Conservation (phyloP, 2,113 vertebrate species). For the Paraplagusia blochii region DNA sequence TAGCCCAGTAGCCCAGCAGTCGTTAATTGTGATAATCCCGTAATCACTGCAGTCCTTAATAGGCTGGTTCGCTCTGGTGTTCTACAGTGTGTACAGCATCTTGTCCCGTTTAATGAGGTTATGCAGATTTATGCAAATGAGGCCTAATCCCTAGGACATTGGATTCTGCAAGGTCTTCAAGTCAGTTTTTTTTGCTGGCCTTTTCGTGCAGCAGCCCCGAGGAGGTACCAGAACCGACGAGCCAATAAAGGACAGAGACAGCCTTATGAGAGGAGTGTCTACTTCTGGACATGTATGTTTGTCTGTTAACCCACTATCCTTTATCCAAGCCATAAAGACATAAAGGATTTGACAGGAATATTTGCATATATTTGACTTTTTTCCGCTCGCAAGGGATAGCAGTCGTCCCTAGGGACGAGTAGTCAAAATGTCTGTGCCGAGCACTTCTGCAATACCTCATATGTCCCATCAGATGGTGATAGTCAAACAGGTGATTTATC, state of each 20-base stretch:
- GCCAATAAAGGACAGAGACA: constrained; percentile 23
- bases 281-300: no score
- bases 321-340: no score
- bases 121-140: constrained; percentile 70
- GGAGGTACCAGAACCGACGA: constrained; percentile 15
- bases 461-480: no score
- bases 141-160: constrained; percentile 44
- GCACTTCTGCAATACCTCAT: no score
- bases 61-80: constrained; percentile 56
- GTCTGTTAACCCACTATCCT: no score
- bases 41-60: constrained; percentile 66
- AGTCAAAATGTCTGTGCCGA: no score
- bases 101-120: constrained; percentile 54
- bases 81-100: constrained; percentile 46
- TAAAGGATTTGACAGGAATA: no score
- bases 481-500: no score
- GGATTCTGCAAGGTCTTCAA: constrained; percentile 25
- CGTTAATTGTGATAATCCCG: constrained; percentile 60
- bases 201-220: constrained; percentile 20
- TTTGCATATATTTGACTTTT: no score
- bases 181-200: constrained; percentile 14
- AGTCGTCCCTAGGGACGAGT: no score
- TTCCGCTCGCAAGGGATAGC: no score
- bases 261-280: constrained; percentile 5
- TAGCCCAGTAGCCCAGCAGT: constrained; percentile 33